These are phyloP conservation scores for Xylota sylvarum DNA, from an alignment of 2,888 invertebrate genomes.

Conservation along the genomic window DNA sequence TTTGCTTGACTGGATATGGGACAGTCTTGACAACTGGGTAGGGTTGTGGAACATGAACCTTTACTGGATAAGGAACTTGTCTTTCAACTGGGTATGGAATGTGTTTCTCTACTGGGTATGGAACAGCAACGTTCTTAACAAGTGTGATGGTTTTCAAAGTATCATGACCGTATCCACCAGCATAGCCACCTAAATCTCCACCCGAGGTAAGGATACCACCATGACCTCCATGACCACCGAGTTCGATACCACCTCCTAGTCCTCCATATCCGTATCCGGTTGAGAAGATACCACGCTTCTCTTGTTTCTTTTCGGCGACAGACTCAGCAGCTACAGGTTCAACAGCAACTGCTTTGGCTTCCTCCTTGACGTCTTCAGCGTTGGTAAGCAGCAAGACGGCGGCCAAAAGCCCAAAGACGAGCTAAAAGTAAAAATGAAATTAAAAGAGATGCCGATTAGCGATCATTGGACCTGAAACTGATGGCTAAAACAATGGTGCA, in stretches of 20 bases:
- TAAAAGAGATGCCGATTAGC: constrained; percentile 32
- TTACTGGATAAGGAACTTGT: constrained; percentile 89
- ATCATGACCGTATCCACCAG: constrained; percentile 82
- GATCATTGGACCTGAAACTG: constrained; percentile 19
- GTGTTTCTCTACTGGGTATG: constrained; percentile 89
- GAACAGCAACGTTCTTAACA: constrained; percentile 90
- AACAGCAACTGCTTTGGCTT: constrained; percentile 80
- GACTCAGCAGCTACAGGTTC: constrained; percentile 84
- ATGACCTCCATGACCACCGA: constrained; percentile 79
- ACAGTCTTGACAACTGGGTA: constrained; percentile 89
- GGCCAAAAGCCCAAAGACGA: constrained; percentile 86
- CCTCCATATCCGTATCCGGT: constrained; percentile 85
- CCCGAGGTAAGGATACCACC: constrained; percentile 79
- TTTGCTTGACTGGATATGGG: constrained; percentile 90
- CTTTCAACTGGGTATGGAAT: constrained; percentile 90
- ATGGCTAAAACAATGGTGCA: constrained; percentile 7
- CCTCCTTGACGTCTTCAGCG: constrained; percentile 87
- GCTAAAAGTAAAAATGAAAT: constrained; percentile 78
- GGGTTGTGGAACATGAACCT: constrained; percentile 88
- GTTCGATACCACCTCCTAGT: constrained; percentile 84
- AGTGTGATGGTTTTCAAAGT: constrained; percentile 89
- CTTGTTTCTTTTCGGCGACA: constrained; percentile 89
- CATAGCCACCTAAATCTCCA: constrained; percentile 83
- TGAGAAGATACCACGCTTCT: constrained; percentile 89
- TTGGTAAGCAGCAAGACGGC: constrained; percentile 87